Evolutionary conservation across 2,797 vertebrate genomes (phyloP), one percentile per base, ranked within the genome.

Genomic region (Scarus forsteni): DNA sequence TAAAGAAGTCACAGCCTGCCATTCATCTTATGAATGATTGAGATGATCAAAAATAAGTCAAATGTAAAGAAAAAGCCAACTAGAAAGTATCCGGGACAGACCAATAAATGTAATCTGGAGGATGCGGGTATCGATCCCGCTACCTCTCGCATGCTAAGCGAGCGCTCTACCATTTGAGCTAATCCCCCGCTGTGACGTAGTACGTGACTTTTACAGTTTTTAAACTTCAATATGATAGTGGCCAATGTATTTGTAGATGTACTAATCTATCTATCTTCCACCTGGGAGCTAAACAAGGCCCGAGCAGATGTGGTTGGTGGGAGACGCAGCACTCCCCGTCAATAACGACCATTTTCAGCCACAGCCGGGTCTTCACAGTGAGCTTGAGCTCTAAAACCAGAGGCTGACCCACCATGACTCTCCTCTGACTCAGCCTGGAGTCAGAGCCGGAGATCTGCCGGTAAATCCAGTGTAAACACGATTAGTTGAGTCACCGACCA

Each of bases 81-180:
- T 27, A 4, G 4, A 27, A 27, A 27, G 27, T 2, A 27, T n/a
- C n/a, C n/a, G 27, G 27, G 4, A 27, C 27, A 27, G 4, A 27
- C 27, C 2, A 27, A 27, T 11, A 34, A 52, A 52, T 35, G 13
- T 1, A 4, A 12, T 0, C 0, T 66, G 71, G 62, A 73, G 72
- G 77, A 65, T 70, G 69, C 80, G 70, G 83, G 72, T 62, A 71
- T 80, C 72, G 72, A 80, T 66, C 66, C 71, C 77, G 66, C 70
- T 66, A 71, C 73, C 65, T 69, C 70, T 76, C 46, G 63, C 64
- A 50, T 68, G 60, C 59, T 62, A 62, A 74, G 71, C 64, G 64
- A 62, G 73, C 60, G 66, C 59, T 73, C 70, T 79, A 79, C 77
- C 77, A 80, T 80, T 43, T 69, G 68, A 80, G 77, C 77, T 75